phyloP scores from a whole-genome alignment of 2,888 invertebrate species.

The Heteropelma amictum region DNA sequence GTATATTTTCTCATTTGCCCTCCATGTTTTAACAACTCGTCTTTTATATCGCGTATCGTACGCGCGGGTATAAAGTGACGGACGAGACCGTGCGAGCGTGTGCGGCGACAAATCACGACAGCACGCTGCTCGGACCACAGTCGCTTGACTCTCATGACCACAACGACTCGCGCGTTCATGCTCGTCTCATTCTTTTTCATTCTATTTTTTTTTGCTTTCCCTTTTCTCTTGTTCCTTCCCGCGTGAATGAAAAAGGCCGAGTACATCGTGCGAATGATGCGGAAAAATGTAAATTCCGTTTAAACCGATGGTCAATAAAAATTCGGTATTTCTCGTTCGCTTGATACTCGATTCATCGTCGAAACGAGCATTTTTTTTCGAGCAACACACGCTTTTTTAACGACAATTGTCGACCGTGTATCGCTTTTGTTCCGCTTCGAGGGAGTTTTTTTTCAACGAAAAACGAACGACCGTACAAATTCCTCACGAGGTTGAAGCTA shows the following conservation, averaged over 20 bases:
- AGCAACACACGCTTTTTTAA: too few relatives aligned
- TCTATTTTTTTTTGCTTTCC: conserved; percentile 3
- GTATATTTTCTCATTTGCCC: conserved; percentile 74
- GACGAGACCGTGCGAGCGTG: conserved; percentile 64
- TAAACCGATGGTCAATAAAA: neutral
- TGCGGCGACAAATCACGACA: conserved; percentile 68
- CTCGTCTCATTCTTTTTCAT: conserved; percentile 55
- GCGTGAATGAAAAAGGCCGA: conserved; percentile 34
- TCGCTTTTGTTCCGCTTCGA: too few relatives aligned
- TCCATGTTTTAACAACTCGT: conserved; percentile 73
- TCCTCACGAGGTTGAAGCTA: conserved; percentile 60
- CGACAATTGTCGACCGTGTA: conserved; percentile 54
- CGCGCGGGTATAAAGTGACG: conserved; percentile 66
- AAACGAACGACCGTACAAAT: conserved; percentile 55
- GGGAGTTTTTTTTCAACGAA: too few relatives aligned
- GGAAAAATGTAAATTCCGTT: neutral
- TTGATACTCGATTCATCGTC: too few relatives aligned
- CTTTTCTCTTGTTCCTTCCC: conserved; percentile 1
- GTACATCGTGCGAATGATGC: neutral
- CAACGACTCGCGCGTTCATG: conserved; percentile 45
- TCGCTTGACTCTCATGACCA: conserved; percentile 35
- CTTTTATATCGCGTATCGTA: conserved; percentile 67
- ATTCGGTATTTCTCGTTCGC: too few relatives aligned
- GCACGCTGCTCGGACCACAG: conserved; percentile 42
- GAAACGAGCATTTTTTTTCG: too few relatives aligned